These are phyloP conservation scores for Todiramphus saurophagus DNA, from an alignment of 2,113 vertebrate species.

Conservation along the genomic window DNA sequence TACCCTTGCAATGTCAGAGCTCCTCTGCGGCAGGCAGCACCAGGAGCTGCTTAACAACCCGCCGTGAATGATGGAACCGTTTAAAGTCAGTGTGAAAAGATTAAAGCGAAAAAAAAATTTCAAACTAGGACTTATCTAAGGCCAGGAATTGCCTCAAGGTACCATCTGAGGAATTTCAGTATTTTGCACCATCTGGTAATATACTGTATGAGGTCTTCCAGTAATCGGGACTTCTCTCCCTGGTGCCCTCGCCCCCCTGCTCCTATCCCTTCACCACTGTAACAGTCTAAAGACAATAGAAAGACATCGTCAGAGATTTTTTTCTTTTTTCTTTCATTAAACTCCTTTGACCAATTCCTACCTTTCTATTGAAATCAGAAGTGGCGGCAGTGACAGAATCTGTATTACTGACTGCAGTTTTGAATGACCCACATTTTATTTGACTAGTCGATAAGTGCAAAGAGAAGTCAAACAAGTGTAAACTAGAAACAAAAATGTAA, in stretches of 20 bases:
- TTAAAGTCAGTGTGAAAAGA: neutral
- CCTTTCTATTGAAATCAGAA: neutral
- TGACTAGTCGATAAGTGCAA: neutral
- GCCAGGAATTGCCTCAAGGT: neutral
- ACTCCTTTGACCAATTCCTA: neutral
- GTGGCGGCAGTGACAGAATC: neutral
- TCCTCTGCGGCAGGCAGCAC: neutral
- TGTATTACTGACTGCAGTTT: neutral
- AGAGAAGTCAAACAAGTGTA: neutral
- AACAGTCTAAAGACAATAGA: neutral
- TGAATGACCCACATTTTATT: neutral
- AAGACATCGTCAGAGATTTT: neutral
- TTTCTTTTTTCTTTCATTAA: neutral
- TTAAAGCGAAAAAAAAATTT: constrained; percentile 19
- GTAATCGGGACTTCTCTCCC: neutral
- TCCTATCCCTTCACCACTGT: neutral
- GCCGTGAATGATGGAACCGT: neutral
- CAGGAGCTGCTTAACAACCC: neutral
- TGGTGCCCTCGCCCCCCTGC: rapidly evolving
- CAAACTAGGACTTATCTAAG: constrained; percentile 24
- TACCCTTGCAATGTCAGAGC: constrained; percentile 2
- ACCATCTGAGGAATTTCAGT: neutral
- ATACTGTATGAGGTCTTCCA: neutral
- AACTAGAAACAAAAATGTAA: neutral
- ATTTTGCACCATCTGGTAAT: neutral